phyloP scores from a whole-genome alignment of 2,888 invertebrate genomes.

The Aethes cnicana region DNA sequence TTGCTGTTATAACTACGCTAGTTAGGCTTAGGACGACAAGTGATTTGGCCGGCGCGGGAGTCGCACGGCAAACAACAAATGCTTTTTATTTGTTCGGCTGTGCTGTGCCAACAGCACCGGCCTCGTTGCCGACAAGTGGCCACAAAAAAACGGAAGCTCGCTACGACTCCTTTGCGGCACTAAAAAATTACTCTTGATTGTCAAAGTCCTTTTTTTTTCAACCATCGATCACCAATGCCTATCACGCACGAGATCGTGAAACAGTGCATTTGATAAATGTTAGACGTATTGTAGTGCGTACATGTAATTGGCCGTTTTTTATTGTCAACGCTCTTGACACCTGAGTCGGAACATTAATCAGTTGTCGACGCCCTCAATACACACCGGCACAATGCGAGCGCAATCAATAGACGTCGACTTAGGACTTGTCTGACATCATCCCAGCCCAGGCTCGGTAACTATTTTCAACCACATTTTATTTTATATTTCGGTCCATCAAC shows the following conservation, averaged over 20 bases:
- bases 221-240: slow-evolving; percentile 45
- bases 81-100: slow-evolving; percentile 60
- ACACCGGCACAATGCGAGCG: slow-evolving; percentile 57
- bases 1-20: too few species aligned
- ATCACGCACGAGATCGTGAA: slow-evolving; percentile 33
- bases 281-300: slow-evolving; percentile 60
- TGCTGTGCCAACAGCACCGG: slow-evolving; percentile 59
- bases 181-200: slow-evolving; percentile 52
- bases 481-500: slow-evolving; percentile 52
- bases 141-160: slow-evolving; percentile 44
- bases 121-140: slow-evolving; percentile 53
- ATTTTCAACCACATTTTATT: slow-evolving; percentile 1
- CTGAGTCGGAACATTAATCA: slow-evolving; percentile 73
- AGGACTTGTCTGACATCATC: slow-evolving; percentile 38
- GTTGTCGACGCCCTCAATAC: slow-evolving; percentile 70
- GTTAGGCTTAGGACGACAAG: not conserved
- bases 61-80: slow-evolving; percentile 57
- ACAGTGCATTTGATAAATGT: slow-evolving; percentile 29
- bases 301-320: slow-evolving; percentile 65
- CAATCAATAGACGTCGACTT: slow-evolving; percentile 64
- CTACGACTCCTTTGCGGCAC: slow-evolving; percentile 46
- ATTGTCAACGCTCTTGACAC: slow-evolving; percentile 67
- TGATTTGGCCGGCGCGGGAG: slow-evolving; percentile 40
- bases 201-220: slow-evolving; percentile 50
- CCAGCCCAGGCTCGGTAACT: not conserved